These are phyloP conservation scores for Drosophila biarmipes DNA, from an alignment of 1,140 invertebrate species.

Conservation along the genomic window DNA sequence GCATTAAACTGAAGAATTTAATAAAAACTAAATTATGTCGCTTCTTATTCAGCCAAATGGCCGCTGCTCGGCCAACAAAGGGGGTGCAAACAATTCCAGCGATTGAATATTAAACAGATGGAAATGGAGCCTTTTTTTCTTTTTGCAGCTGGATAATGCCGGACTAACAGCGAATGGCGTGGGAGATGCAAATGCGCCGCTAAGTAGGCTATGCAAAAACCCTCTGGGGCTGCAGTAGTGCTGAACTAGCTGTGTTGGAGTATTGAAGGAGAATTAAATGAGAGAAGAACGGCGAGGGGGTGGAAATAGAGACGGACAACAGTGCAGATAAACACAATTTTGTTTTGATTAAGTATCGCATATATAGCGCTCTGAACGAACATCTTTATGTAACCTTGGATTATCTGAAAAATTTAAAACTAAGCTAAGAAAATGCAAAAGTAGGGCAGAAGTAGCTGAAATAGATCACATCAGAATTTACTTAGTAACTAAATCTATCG, in stretches of 20 bases:
- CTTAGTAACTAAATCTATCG: not conserved
- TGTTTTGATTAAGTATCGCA: slow-evolving; percentile 25
- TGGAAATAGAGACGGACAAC: not conserved
- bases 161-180: slow-evolving; percentile 7
- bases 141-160: slow-evolving; percentile 9
- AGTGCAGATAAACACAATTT: slow-evolving; percentile 12
- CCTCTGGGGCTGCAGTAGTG: slow-evolving; percentile 12
- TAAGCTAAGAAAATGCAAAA: too few relatives aligned
- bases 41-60: slow-evolving; percentile 18
- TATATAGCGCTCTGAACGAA: too few relatives aligned
- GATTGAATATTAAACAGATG: slow-evolving; percentile 50
- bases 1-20: slow-evolving; percentile 81
- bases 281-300: not conserved
- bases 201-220: slow-evolving; percentile 32
- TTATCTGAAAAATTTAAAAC: too few relatives aligned
- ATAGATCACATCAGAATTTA: too few relatives aligned
- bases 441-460: too few relatives aligned
- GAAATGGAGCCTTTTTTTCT: slow-evolving; percentile 13
- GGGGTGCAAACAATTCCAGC: slow-evolving; percentile 32
- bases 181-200: slow-evolving; percentile 56
- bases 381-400: too few relatives aligned
- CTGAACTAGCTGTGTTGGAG: slow-evolving; percentile 10
- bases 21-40: slow-evolving; percentile 71
- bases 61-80: not conserved
- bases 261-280: slow-evolving; percentile 26